These are phyloP conservation scores for Lepus oiostolus DNA, from an alignment of 2,797 vertebrate species.

Conservation along the genomic window DNA sequence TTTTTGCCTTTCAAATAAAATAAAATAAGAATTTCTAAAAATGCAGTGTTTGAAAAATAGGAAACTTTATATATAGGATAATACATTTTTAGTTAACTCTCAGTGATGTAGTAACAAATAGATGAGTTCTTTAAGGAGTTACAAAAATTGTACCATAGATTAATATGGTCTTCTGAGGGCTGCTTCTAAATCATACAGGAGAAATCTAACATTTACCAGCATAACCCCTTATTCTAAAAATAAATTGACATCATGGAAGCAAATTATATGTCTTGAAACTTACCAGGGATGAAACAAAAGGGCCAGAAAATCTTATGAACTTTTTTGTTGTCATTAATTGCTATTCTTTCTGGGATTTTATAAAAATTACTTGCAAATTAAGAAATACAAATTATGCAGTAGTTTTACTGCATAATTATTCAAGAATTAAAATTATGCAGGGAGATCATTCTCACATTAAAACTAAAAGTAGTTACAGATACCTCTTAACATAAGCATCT, in stretches of 20 bases:
- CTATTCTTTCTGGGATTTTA: slow-evolving; percentile 46
- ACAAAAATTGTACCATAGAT: slow-evolving; percentile 7
- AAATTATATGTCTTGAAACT: slow-evolving; percentile 27
- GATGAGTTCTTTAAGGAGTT: slow-evolving; percentile 16
- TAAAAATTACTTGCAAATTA: slow-evolving; percentile 59
- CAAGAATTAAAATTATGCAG: slow-evolving; percentile 38
- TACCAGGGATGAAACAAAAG: slow-evolving; percentile 16
- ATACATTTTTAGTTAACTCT: not conserved
- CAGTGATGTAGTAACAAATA: slow-evolving; percentile 6
- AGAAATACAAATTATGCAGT: not conserved
- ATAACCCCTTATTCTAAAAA: slow-evolving; percentile 36
- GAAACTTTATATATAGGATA: slow-evolving; percentile 34
- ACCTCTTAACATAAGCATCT: not conserved
- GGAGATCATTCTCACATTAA: slow-evolving; percentile 26
- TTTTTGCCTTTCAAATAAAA: too few relatives aligned
- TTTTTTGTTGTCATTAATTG: not conserved
- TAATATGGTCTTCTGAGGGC: slow-evolving; percentile 14
- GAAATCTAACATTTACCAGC: not conserved
- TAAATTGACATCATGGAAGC: slow-evolving; percentile 29
- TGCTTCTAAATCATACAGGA: not conserved
- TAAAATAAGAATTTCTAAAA: too few relatives aligned
- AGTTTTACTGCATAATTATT: slow-evolving; percentile 38
- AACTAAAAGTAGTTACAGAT: slow-evolving; percentile 66
- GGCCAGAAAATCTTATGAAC: slow-evolving; percentile 17
- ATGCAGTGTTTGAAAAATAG: slow-evolving; percentile 28